Percentiles rank a stretch among this genome's conserved stretches.
These are phyloP conservation scores for Leuctra nigra DNA, from an alignment of 2,888 invertebrate species.

Conservation along the genomic window DNA sequence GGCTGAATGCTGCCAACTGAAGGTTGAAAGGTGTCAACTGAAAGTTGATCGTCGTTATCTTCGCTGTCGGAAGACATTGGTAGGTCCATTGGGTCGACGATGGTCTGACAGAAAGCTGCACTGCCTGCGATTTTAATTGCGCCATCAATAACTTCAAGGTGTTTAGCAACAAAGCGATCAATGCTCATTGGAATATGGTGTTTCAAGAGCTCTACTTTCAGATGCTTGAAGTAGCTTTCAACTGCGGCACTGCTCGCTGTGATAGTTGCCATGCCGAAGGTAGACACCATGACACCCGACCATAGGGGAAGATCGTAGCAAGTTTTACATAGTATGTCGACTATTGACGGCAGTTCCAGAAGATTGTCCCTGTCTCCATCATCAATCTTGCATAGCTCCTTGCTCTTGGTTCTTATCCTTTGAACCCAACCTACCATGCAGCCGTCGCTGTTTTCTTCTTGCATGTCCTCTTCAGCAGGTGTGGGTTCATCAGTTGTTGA, in stretches of 20 bases:
- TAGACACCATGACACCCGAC: conserved; percentile 3
- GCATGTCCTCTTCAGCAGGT: not conserved
- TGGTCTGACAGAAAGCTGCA: not conserved
- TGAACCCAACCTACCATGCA: not conserved
- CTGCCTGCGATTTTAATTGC: conserved; percentile 1
- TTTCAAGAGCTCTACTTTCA: not conserved
- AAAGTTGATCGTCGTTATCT: too few relatives aligned
- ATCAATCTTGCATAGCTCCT: not conserved
- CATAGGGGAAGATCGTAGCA: conserved; percentile 7
- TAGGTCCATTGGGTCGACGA: not conserved
- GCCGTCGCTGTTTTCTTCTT: not conserved
- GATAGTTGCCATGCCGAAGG: not conserved
- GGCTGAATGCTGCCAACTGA: too few relatives aligned
- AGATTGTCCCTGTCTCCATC: conserved; percentile 8
- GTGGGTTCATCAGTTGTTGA: not conserved
- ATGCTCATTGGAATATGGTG: not conserved
- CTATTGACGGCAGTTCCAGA: not conserved
- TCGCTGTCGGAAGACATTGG: not conserved
- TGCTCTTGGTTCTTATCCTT: conserved; percentile 2
- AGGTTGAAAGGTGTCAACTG: too few relatives aligned
- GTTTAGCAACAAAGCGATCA: not conserved
- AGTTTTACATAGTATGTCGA: not conserved
- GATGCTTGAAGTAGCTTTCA: conserved; percentile 3
- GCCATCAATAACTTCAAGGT: conserved; percentile 1
- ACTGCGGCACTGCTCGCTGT: conserved; percentile 10